Evolutionary conservation across 2,888 invertebrate genomes (phyloP), one percentile per base, ranked within the genome.

Genomic region (Polydrusus tereticollis): DNA sequence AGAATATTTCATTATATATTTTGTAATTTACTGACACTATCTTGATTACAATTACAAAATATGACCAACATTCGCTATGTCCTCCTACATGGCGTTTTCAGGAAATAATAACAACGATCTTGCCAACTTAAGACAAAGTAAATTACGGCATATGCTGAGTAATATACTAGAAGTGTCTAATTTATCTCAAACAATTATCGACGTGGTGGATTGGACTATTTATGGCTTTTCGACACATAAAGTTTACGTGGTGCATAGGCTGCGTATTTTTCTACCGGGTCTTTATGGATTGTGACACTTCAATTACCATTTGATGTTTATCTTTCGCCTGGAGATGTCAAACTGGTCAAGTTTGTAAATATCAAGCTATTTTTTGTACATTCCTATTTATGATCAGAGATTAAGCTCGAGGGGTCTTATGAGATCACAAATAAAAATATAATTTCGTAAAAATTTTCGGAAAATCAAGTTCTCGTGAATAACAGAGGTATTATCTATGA

Each of bases 41-140:
- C 83, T 84, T 84, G 84, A 85, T 85, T 84, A 80, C 83, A 84
- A 85, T 85, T 84, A 84, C 83, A 82, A 84, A 85, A 84, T 85
- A 84, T 82, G 83, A 80, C 79, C 81, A 80, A 82, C 85, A 83
- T 84, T 85, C 82, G 80, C 83, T 73, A 81, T 78, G 84, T 84
- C 84, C 84, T 79, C 85, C 85, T 80, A 84, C 84, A 80, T 80
- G 79, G 77, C 77, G 77, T 78, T 83, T 84, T 84, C 84, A 83
- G 83, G 83, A 83, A 84, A 83, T 83, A 84, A 83, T 82, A 83
- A 82, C 80, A 82, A 82, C 82, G 83, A 82, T 82, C 80, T 80
- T 81, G 81, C 83, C 81, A 83, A 82, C 82, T 83, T 81, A 80
- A 82, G 83, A 84, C 83, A 84, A 83, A 83, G 83, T 83, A 83